Evolutionary conservation across 64 coral and sea anemone species (phyloP).

Genomic region (Stylophora pistillata): DNA sequence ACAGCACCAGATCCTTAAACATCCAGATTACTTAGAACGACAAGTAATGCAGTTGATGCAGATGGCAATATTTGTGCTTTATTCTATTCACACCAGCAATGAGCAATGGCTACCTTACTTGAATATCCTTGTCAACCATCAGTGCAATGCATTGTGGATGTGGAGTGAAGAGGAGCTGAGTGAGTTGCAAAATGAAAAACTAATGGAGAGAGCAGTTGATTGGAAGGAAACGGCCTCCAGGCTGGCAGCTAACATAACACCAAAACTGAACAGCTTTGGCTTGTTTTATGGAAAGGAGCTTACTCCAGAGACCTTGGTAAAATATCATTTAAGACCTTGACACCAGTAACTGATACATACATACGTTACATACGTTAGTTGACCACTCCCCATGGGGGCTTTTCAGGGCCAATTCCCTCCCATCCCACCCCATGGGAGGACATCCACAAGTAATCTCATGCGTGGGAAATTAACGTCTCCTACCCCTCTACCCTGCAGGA

Average conservation of each 20-base stretch:
- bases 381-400: too few relatives aligned
- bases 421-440: too few relatives aligned
- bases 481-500: too few relatives aligned
- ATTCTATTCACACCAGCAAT: constrained; percentile 46
- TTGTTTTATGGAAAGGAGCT: constrained; percentile 34
- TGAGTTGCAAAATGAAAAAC: constrained; percentile 47
- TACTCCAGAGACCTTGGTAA: constrained; percentile 27
- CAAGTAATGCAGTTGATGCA: constrained; percentile 20
- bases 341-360: neutral
- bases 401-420: too few relatives aligned
- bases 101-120: constrained; percentile 60
- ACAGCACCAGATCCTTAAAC: constrained; percentile 40
- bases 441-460: too few relatives aligned
- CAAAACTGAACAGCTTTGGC: constrained; percentile 46
- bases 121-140: constrained; percentile 32
- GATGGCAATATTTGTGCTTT: constrained; percentile 55
- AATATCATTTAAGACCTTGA: neutral
- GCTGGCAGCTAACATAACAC: constrained; percentile 50
- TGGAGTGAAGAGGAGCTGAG: constrained; percentile 56
- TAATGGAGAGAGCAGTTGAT: constrained; percentile 23
- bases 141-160: constrained; percentile 53
- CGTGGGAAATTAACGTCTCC: too few relatives aligned
- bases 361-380: too few relatives aligned
- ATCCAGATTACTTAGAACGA: constrained; percentile 13
- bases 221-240: constrained; percentile 39